A percentile compares a stretch with the other conserved stretches of the same genome.
These are phyloP conservation scores for Copidosoma floridanum DNA, from an alignment of 1,140 invertebrate genomes.

Conservation along the genomic window DNA sequence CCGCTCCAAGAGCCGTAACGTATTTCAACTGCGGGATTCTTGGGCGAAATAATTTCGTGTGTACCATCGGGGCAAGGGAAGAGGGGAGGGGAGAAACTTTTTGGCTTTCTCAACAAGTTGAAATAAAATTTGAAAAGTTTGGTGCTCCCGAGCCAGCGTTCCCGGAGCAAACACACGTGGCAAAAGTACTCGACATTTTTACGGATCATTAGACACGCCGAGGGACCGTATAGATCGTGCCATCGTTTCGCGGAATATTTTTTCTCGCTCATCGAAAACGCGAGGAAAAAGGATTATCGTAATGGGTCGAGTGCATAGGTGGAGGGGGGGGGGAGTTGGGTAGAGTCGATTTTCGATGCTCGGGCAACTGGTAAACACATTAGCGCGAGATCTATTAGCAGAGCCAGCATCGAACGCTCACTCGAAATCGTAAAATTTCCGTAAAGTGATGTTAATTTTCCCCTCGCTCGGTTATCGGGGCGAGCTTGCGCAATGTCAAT, in stretches of 20 bases:
- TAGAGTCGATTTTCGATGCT: constrained; percentile 14
- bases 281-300: constrained; percentile 4
- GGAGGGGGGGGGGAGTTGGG: no score
- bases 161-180: no score
- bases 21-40: constrained; percentile 21
- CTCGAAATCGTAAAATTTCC: not conserved
- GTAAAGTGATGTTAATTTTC: no score
- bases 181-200: constrained; percentile 21
- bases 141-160: not conserved
- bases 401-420: not conserved
- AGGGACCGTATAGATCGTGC: not conserved
- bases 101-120: constrained; percentile 22
- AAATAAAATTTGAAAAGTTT: constrained; percentile 25
- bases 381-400: constrained; percentile 14
- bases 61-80: no score
- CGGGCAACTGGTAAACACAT: constrained; percentile 23
- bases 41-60: constrained; percentile 20
- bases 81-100: constrained; percentile 19
- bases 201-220: constrained; percentile 21
- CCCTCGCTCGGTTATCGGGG: no score
- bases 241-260: constrained; percentile 22
- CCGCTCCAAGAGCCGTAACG: constrained; percentile 17
- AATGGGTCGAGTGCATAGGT: constrained; percentile 3
- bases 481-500: no score
- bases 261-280: constrained; percentile 8